These are phyloP conservation scores for Fratercula arctica DNA, from an alignment of 2,797 vertebrate genomes.

Conservation along the genomic window DNA sequence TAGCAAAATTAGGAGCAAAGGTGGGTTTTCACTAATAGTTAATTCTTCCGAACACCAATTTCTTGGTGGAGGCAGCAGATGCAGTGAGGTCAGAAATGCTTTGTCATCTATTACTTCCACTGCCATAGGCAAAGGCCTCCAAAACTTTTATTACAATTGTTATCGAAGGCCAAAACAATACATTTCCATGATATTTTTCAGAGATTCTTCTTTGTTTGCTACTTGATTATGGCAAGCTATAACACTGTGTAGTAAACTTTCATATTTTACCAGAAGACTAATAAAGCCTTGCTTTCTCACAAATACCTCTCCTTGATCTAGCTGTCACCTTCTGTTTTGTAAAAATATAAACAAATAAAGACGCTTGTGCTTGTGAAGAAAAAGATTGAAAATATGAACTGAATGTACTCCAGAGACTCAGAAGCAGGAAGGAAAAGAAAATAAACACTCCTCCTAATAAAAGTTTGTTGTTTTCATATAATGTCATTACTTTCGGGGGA, in stretches of 20 bases:
- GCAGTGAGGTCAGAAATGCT: background rate
- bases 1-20: background rate
- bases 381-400: background rate
- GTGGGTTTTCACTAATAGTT: background rate
- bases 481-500: background rate
- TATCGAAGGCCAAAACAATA: background rate
- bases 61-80: background rate
- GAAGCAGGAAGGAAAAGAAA: background rate
- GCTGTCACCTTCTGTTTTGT: background rate
- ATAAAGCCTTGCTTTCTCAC: background rate
- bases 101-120: background rate
- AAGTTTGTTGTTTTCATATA: background rate
- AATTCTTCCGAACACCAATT: background rate
- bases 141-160: background rate
- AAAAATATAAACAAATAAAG: background rate
- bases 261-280: background rate
- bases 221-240: background rate
- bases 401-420: background rate
- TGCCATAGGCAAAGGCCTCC: background rate
- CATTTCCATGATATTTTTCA: background rate
- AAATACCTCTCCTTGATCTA: background rate
- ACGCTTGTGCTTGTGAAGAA: background rate
- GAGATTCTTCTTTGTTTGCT: background rate
- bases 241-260: background rate
- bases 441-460: background rate